Base-by-base conservation (phyloP, 2,113 vertebrate genomes). In the Daubentonia madagascariensis region DNA sequence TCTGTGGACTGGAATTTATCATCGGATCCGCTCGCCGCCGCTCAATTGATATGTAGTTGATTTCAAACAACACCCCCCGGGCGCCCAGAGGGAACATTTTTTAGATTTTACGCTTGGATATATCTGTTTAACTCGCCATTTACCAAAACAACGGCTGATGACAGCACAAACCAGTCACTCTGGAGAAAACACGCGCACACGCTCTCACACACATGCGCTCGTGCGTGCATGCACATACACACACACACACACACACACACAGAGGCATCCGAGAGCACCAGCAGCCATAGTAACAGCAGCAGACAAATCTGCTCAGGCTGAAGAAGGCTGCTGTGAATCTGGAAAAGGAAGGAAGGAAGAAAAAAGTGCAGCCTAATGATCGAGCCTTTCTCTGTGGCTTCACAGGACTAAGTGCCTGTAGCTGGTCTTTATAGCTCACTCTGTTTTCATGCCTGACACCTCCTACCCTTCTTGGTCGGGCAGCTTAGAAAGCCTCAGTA, bases 31-130 rank as follows among this genome's bases (percentile, higher is more conserved):
- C 98, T 99, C 98, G 98, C 98, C 98, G 99, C 98, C 72, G 99
- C 99, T 99, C 99, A 99, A 99, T 99, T 99, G 99, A 99, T 99
- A 99, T 99, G 99, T 99, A 99, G 99, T 99, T 99, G 99, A 99
- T 99, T 99, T 99, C 99, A 99, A 99, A 99, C 99, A 99, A 99
- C 99, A 99, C 99, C 99, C 99, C 99, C 98, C 98, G 98, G 99
- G 99, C 98, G 54, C 99, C 98, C 99, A 98, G 99, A 98, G 99
- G 99, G 99, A 99, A 99, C 99, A 99, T 99, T 99, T 99, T 99
- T 99, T 99, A 99, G 99, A 99, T 99, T 99, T 99, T 99, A 99
- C 99, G 99, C 99, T 99, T 99, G 99, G 99, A 99, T 99, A 99
- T 99, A 99, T 99, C 99, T 99, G 99, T 99, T 99, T 99, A 99